Evolutionary conservation across 2,113 vertebrate species (phyloP), one percentile per base, ranked within the genome.

Genomic region (Fregata magnificens): DNA sequence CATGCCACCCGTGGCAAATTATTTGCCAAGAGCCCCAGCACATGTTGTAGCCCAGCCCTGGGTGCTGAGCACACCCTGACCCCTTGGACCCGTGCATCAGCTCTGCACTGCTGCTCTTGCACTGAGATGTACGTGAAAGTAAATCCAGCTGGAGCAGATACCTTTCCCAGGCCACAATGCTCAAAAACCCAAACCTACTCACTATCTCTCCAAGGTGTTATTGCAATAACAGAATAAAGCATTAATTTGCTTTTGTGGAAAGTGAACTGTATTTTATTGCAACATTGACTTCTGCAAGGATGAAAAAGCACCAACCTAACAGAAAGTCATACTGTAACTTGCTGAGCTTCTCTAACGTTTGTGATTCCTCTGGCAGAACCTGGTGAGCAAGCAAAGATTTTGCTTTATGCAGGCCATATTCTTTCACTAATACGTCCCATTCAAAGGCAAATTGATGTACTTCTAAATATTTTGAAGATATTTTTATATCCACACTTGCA

Each of bases 1-100:
- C 9, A 13, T 15, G n/a, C 17, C n/a, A 59, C 10, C 24, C 10
- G 3, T 16, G 24, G 10, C 31, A 66, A 66, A 67, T 16, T n/a
- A 52, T 71, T 36, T 88, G 26, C 34, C 77, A 73, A 56, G 16
- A n/a, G 34, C 16, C 7, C 9, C 40, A 16, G 22, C 5, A 28
- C 6, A 5, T 12, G 8, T 19, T 69, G 36, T 20, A 81, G 50
- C 32, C 21, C 50, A 62, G 12, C 32, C 26, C 36, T 45, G 28
- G 28, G 31, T 56, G 59, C 70, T 78, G 44, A 70, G 36, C 34
- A 47, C 1, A 10, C 25, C 20, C 34, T 2, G 4, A 9, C 4
- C 7, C 36, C 73, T 50, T 29, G 53, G 45, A 22, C 16, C 45
- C 4, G 0, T 1, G 1, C 11, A 6, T 34, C n/a, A 66, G 21